Conservation (phyloP, 2,888 invertebrate genomes). For the Adelognathus sp. region DNA sequence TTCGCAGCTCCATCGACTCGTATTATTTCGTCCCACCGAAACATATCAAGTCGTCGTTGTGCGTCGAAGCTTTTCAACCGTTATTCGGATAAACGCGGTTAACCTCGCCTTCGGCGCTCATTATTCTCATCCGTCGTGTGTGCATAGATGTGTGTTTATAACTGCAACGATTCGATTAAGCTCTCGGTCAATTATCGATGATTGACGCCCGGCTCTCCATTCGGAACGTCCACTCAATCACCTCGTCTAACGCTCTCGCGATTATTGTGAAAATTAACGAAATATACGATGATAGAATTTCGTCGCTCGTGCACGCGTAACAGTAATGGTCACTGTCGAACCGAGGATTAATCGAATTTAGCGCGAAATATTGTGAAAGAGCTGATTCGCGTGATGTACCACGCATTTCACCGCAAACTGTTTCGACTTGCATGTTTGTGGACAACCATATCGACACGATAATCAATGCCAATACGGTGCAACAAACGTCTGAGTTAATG, state of each 20-base stretch:
- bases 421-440: background rate
- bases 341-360: background rate
- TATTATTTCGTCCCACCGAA: constrained; percentile 36
- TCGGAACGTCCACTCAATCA: constrained; percentile 22
- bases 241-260: background rate
- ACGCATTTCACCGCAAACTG: constrained; percentile 3
- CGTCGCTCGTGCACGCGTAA: too few relatives aligned
- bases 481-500: background rate
- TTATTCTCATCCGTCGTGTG: constrained; percentile 16
- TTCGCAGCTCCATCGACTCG: constrained; percentile 11
- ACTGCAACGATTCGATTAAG: constrained; percentile 26
- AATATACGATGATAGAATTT: constrained; percentile 10
- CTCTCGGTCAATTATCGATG: constrained; percentile 32
- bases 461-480: background rate
- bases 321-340: background rate
- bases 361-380: background rate
- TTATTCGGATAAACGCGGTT: constrained; percentile 2
- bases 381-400: background rate
- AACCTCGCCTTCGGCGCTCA: background rate
- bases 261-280: constrained; percentile 17
- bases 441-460: background rate
- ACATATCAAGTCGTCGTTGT: too few relatives aligned
- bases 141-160: background rate
- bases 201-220: background rate
- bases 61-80: background rate